phyloP scores from a whole-genome alignment of 2,888 invertebrate species.

The Tillus elongatus region DNA sequence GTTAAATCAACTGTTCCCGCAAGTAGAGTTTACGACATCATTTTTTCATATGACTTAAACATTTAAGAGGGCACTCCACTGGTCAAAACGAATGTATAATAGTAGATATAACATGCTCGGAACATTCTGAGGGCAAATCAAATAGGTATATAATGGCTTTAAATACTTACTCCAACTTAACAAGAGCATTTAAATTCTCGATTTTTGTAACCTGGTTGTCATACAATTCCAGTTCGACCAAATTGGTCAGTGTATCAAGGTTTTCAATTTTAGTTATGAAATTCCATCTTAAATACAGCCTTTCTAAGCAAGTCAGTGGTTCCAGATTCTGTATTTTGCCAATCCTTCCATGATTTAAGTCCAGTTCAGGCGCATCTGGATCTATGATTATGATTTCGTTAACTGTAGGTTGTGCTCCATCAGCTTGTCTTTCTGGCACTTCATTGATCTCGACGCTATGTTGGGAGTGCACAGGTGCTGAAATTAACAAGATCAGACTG shows the following conservation, averaged over 20 bases:
- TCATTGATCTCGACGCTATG: no score
- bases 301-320: conserved; percentile 62
- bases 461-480: no score
- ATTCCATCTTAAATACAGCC: conserved; percentile 87
- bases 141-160: conserved; percentile 1
- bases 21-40: no score
- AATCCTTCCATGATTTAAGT: conserved; percentile 82
- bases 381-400: conserved; percentile 58
- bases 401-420: conserved; percentile 31
- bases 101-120: no score
- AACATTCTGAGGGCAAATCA: no score
- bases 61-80: no score
- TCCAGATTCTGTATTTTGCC: conserved; percentile 79
- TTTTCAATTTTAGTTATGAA: conserved; percentile 91
- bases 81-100: no score
- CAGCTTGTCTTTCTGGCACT: no score
- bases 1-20: no score
- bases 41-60: no score
- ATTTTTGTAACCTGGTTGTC: conserved; percentile 94
- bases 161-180: conserved; percentile 73
- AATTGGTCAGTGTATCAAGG: conserved; percentile 60
- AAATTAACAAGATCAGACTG: no score
- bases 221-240: conserved; percentile 86
- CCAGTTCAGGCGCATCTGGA: conserved; percentile 62
- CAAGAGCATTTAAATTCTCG: conserved; percentile 78